Percentiles rank a stretch among this genome's conserved stretches.
Conservation (phyloP, 2,113 vertebrate genomes). For the Sigmodon hispidus region DNA sequence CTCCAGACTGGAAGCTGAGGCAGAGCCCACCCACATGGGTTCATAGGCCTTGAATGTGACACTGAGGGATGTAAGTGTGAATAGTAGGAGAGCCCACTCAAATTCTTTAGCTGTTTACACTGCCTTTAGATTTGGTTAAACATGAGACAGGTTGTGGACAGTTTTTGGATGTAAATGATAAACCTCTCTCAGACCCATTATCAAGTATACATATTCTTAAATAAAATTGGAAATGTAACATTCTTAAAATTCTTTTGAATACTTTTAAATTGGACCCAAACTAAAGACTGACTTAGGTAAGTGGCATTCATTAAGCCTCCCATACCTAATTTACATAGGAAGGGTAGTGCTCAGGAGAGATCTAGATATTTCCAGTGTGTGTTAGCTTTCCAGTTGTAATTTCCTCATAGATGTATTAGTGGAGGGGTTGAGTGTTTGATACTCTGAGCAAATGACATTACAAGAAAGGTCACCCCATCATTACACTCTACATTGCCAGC, state of each 20-base stretch:
- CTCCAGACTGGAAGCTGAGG: neutral
- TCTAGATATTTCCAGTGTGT: neutral
- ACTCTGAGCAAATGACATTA: neutral
- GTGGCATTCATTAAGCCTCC: neutral
- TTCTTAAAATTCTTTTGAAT: neutral
- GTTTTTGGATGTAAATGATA: neutral
- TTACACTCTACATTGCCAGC: constrained; percentile 5
- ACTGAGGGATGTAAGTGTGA: neutral
- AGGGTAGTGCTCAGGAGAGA: neutral
- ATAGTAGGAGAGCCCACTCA: too few species aligned
- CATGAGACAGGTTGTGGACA: neutral
- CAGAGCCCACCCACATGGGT: too few species aligned
- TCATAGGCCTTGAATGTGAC: neutral
- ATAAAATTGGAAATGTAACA: neutral
- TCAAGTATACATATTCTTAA: neutral
- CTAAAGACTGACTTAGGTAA: neutral
- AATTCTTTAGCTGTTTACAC: neutral
- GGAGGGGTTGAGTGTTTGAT: neutral
- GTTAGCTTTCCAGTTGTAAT: neutral
- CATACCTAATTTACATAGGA: fast-evolving
- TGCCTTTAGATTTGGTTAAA: neutral
- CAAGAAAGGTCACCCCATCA: neutral
- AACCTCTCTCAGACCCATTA: neutral
- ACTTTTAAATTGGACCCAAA: neutral
- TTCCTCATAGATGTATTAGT: neutral